A percentile compares a stretch with the other conserved stretches of the same genome.
Evolutionary conservation across 2,888 invertebrate species (phyloP).

Genomic region (Cerastis leucographa): DNA sequence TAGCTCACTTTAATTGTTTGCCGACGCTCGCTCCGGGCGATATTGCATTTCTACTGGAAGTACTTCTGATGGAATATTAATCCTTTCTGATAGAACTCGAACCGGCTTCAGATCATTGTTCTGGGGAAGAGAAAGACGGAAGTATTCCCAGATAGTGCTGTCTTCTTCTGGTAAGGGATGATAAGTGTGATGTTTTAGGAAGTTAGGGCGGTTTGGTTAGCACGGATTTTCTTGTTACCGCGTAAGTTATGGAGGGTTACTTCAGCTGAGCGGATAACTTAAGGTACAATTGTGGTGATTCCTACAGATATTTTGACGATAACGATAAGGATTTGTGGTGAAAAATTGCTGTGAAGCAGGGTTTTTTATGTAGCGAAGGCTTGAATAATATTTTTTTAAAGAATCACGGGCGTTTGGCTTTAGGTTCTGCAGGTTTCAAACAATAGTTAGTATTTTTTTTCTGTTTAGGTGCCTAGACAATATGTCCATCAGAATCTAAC

Average conservation of each 20-base stretch:
- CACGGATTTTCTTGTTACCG: constrained; percentile 56
- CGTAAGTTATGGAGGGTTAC: constrained; percentile 52
- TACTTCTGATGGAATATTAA: constrained; percentile 59
- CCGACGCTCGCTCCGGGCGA: constrained; percentile 30
- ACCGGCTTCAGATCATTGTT: constrained; percentile 39
- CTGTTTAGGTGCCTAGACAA: neutral
- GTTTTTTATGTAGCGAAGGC: neutral
- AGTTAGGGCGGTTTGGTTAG: constrained; percentile 48
- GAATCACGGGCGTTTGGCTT: neutral
- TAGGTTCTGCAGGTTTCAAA: neutral
- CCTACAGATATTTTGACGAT: constrained; percentile 17
- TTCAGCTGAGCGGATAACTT: constrained; percentile 32
- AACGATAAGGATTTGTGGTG: neutral
- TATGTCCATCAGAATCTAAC: neutral
- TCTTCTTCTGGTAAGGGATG: constrained; percentile 35
- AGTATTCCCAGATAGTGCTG: constrained; percentile 7
- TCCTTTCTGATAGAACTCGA: constrained; percentile 51
- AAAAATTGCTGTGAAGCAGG: neutral
- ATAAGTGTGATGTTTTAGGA: constrained; percentile 47
- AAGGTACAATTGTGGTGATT: constrained; percentile 32
- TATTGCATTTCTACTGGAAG: constrained; percentile 62
- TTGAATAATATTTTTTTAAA: neutral
- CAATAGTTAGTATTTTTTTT: neutral
- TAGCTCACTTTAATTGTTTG: constrained; percentile 61
- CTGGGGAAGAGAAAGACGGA: constrained; percentile 5